Base-by-base conservation (phyloP, 2,797 vertebrate genomes). In the Lithobates sylvaticus region DNA sequence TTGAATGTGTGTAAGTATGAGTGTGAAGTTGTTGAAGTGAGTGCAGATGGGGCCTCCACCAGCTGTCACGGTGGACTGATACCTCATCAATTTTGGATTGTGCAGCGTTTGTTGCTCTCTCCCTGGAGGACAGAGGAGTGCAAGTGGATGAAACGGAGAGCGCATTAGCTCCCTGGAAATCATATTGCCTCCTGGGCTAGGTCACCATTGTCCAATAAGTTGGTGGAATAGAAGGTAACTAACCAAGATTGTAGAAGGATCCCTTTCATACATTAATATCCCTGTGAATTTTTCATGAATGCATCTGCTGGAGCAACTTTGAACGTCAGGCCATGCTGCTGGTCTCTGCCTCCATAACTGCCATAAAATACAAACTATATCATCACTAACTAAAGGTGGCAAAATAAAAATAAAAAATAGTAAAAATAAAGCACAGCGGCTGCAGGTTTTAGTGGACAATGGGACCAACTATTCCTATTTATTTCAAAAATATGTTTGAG, bases 11-110 rank as follows among this genome's bases (percentile, higher is more conserved):
- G 67, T 71, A 65, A 58, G 32, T 84, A 15, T 83, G 89, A 89
- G 84, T 21, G 44, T 4, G 88, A 90, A 88, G 89, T 89, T 73
- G 42, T 74, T 73, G 88, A 84, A 89, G 76, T 89, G 64, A 61
- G 77, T 26, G 10, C 93, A 94, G 93, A 93, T 93, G 91, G 90
- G 92, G 89, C 91, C 89, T 90, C 91, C 90, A 89, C 87, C 87
- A 89, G 88, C 74, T 86, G 85, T 86, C 88, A 91, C 88, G 92
- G 91, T 88, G 26, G 91, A 91, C 91, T 90, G 90, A 92, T 92
- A 92, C 91, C 92, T 93, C 92, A 93, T 93, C 92, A 93, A 90
- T 93, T 92, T 82, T 92, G 84, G 80, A 90, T 91, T 85, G 90
- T 89, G 89, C 90, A 90, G 71, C 91, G 88, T 92, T 92, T 91